These are phyloP conservation scores for Steinernema khuongi DNA, from an alignment of 1,140 invertebrate genomes.

Conservation along the genomic window DNA sequence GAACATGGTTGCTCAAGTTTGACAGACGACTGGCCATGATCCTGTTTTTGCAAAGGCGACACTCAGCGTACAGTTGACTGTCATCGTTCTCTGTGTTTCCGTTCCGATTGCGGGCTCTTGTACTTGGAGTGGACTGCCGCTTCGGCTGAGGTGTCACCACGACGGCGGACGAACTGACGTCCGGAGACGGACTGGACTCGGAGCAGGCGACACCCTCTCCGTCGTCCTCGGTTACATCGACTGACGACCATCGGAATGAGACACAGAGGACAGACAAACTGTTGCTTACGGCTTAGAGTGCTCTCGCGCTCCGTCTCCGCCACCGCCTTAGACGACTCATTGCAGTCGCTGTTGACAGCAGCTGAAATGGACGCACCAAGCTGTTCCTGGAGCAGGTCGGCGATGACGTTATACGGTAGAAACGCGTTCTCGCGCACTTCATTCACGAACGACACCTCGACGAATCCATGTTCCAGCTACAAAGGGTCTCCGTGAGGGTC, in stretches of 20 bases:
- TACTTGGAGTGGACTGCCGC: not conserved
- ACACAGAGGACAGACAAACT: too few species aligned
- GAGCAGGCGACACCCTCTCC: not conserved
- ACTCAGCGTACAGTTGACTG: constrained; percentile 17
- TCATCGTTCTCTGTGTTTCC: not conserved
- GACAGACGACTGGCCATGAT: constrained; percentile 32
- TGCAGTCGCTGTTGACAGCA: not conserved
- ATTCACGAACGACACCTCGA: constrained; percentile 41
- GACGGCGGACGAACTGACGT: not conserved
- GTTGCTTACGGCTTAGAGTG: not conserved
- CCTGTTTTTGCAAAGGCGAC: constrained; percentile 30
- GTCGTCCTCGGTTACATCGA: not conserved
- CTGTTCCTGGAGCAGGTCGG: constrained; percentile 21
- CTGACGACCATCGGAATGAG: too few species aligned
- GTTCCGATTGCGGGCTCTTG: not conserved
- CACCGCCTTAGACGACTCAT: not conserved
- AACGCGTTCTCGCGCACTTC: constrained; percentile 41
- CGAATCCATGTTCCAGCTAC: constrained; percentile 37
- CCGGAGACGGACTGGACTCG: not conserved
- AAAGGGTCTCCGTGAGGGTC: not conserved
- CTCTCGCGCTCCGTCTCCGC: not conserved
- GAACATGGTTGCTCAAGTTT: constrained; percentile 34
- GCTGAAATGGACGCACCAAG: not conserved
- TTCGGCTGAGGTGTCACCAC: not conserved
- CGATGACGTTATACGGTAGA: constrained; percentile 19